Base-by-base conservation (phyloP, 2,797 vertebrate species). In the Cryptoblepharus egeriae region DNA sequence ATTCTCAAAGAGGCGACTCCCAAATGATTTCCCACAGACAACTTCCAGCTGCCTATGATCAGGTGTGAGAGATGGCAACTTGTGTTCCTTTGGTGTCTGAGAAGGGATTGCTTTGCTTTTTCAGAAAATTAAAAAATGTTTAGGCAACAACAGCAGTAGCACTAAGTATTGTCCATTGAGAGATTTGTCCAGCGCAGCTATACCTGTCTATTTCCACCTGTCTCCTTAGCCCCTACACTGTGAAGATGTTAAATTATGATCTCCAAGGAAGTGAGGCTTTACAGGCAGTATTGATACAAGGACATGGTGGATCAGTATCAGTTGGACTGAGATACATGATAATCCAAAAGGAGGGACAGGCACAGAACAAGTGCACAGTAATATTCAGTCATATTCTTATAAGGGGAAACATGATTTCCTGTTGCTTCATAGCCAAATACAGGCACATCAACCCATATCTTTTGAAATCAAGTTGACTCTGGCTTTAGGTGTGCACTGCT, bases 51-150 rank as follows among this genome's bases (percentile, higher is more conserved):
- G 60, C 20, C 26, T 82, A 3, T 42, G 64, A 52, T 3, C 49
- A 78, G 67, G 71, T 28, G 75, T 71, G 13, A 80, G 70, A 61
- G 75, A 11, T 39, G 52, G 55, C 72, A 60, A 15, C 52, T 91
- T 88, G 77, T 87, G 28, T 81, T 85, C 72, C 77, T 83, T 39
- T 37, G 32, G 70, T 55, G n/a, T 2, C 28, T 30, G 58, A 70
- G 55, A 77, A 30, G 24, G 75, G 85, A 84, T 60, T 0, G 0
- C 26, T 55, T 8, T 42, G 60, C 76, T 82, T 22, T 86, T 87
- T 82, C 49, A 89, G n/a, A 67, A 76, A 18, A 80, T 0, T 67
- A 30, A 0, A 15, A 78, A 82, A 83, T 20, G 49, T 7, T 24
- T 49, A 77, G 63, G 16, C 10, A 16, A 15, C 26, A 20, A 42